Percentiles rank a stretch among this genome's conserved stretches.
phyloP scores from a whole-genome alignment of 2,888 invertebrate species.

The Mythimna vitellina region DNA sequence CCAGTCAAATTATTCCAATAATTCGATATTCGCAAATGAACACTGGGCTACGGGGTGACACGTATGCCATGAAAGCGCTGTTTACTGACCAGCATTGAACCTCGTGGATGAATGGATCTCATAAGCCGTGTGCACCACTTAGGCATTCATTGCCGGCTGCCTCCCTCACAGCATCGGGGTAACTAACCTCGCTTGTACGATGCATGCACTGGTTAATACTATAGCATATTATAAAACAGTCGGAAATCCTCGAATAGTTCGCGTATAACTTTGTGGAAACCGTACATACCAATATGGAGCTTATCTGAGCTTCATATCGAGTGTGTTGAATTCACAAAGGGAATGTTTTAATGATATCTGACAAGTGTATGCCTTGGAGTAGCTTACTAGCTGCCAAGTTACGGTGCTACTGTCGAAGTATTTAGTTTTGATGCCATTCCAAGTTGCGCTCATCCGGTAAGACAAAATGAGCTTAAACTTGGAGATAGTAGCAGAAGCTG shows the following conservation, averaged over 20 bases:
- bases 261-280: slow-evolving; percentile 43
- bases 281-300: slow-evolving; percentile 34
- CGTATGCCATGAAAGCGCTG: slow-evolving; percentile 79
- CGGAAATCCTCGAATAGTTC: slow-evolving; percentile 48
- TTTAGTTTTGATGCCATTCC: slow-evolving; percentile 22
- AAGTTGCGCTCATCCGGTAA: slow-evolving; percentile 17
- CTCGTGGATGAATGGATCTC: slow-evolving; percentile 78
- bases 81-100: slow-evolving; percentile 83
- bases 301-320: slow-evolving; percentile 31
- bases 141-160: slow-evolving; percentile 82
- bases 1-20: slow-evolving; percentile 38
- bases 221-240: slow-evolving; percentile 49
- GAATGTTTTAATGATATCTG: slow-evolving; percentile 25
- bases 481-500: neutral
- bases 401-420: slow-evolving; percentile 25
- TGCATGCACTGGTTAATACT: slow-evolving; percentile 56
- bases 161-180: slow-evolving; percentile 75
- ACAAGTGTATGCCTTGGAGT: slow-evolving; percentile 16
- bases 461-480: slow-evolving; percentile 23
- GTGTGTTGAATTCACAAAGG: slow-evolving; percentile 18
- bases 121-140: slow-evolving; percentile 80
- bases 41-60: slow-evolving; percentile 87
- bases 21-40: slow-evolving; percentile 54
- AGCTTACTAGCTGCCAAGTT: slow-evolving; percentile 17
- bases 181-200: slow-evolving; percentile 81